Percentiles rank a stretch among this genome's conserved stretches.
Conservation (phyloP, 2,797 vertebrate species). For the Lepus oiostolus region DNA sequence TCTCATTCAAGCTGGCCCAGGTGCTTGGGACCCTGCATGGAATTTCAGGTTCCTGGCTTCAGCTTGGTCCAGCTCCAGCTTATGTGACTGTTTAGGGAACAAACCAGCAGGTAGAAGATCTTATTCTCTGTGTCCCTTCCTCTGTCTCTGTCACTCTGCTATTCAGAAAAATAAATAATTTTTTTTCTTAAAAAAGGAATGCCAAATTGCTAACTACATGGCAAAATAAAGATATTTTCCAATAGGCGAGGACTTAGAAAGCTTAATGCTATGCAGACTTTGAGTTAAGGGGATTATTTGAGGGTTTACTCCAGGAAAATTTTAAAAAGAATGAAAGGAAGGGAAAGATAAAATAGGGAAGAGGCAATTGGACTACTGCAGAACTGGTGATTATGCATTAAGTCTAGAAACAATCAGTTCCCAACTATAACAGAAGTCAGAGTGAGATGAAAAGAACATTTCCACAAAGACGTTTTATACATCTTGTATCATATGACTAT, state of each 20-base stretch:
- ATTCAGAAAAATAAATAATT: too few relatives aligned
- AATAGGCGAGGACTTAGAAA: background rate
- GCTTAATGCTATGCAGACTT: background rate
- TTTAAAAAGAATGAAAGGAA: constrained; percentile 31
- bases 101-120: too few relatives aligned
- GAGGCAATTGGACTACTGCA: background rate
- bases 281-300: background rate
- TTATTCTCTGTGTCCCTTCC: too few relatives aligned
- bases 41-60: too few relatives aligned
- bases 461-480: background rate
- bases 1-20: background rate
- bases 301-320: constrained; percentile 10
- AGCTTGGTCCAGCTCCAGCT: too few relatives aligned
- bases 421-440: constrained; percentile 12
- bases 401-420: constrained; percentile 9
- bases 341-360: background rate
- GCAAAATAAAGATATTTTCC: constrained; percentile 50
- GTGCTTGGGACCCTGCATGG: too few relatives aligned
- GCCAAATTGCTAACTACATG: constrained; percentile 23
- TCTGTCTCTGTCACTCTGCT: too few relatives aligned
- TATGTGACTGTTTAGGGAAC: too few relatives aligned
- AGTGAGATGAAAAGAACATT: background rate
- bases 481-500: background rate
- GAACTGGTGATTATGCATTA: constrained; percentile 21
- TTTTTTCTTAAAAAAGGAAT: too few relatives aligned